Base-by-base conservation (phyloP, 2,888 invertebrate genomes). In the Leptinotarsa tumamoca region DNA sequence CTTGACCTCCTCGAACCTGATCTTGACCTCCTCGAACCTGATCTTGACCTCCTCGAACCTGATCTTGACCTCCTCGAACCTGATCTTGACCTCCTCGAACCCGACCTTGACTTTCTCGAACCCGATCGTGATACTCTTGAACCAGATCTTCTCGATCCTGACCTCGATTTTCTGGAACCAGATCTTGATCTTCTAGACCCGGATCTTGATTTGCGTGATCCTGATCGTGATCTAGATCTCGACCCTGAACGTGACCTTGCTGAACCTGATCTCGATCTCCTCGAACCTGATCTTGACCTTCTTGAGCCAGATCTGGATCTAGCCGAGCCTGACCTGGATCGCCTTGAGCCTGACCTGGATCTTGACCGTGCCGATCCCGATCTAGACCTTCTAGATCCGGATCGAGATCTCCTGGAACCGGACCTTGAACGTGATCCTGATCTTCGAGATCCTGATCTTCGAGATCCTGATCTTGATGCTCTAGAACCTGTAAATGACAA, bases 401-500 rank as follows among this genome's bases (percentile, higher is more conserved):
- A 84, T 23, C 72, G 56, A 21, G 74, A 71, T 51, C 73, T 61
- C 33, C 82, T 77, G 17, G 74, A 72, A 10, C 71, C 56, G 2
- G 27, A 50, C 4, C 33, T 18, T 49, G 52, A 75, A 10, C 61
- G 54, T 33, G 83, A 83, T 71, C 80, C 80, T 27, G 83, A 82
- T 61, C 78, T 71, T 23, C 33, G 33, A 33, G 81, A 81, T 50
- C 77, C 73, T 27, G 83, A 83, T 58, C 83, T 82, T 3, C 33
- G 33, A 33, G 81, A 81, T 50, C 77, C 73, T 27, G 83, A 83
- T 58, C 83, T 82, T 3, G 86, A 87, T 52, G 81, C 71, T 23
- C 68, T 84, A 17, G 72, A 78, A 72, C 76, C 76, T 3, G 89
- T 87, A 2, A 85, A 84, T 52, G 87, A 88, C n/a, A 84, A 83